Conservation (phyloP, 1,140 invertebrate genomes). For the Drosophila setifemur region DNA sequence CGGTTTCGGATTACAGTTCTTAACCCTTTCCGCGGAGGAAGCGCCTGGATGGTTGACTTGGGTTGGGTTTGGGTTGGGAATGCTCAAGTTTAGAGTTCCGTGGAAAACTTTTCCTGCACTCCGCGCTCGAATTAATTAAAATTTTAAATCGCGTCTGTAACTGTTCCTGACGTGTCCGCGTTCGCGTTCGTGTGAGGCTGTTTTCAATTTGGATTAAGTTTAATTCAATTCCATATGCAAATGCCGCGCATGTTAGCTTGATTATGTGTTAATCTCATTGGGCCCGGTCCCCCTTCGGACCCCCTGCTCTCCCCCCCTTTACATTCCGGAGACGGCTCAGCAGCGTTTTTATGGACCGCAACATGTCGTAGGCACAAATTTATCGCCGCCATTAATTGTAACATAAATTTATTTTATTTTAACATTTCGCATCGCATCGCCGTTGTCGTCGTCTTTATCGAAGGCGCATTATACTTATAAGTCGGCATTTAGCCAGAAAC, state of each 20-base stretch:
- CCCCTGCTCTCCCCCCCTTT: neutral
- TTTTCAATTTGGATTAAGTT: slow-evolving; percentile 65
- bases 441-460: slow-evolving; percentile 53
- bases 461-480: slow-evolving; percentile 71
- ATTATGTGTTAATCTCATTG: slow-evolving; percentile 77
- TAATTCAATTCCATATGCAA: slow-evolving; percentile 77
- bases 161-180: slow-evolving; percentile 34
- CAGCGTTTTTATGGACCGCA: slow-evolving; percentile 56
- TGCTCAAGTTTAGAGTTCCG: slow-evolving; percentile 43
- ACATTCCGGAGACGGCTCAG: neutral
- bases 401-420: slow-evolving; percentile 81
- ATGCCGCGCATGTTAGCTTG: slow-evolving; percentile 75
- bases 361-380: slow-evolving; percentile 70
- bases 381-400: slow-evolving; percentile 77
- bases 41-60: too few relatives aligned
- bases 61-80: too few relatives aligned
- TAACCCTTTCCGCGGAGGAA: slow-evolving; percentile 38
- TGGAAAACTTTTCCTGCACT: slow-evolving; percentile 51
- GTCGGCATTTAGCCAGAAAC: slow-evolving; percentile 59
- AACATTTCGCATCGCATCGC: slow-evolving; percentile 68
- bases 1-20: slow-evolving; percentile 66
- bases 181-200: slow-evolving; percentile 4
- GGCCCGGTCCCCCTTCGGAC: neutral
- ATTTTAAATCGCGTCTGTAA: slow-evolving; percentile 60
- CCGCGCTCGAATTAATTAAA: slow-evolving; percentile 67